Conservation (phyloP, 2,888 invertebrate genomes). For the Drosophila antonietae region DNA sequence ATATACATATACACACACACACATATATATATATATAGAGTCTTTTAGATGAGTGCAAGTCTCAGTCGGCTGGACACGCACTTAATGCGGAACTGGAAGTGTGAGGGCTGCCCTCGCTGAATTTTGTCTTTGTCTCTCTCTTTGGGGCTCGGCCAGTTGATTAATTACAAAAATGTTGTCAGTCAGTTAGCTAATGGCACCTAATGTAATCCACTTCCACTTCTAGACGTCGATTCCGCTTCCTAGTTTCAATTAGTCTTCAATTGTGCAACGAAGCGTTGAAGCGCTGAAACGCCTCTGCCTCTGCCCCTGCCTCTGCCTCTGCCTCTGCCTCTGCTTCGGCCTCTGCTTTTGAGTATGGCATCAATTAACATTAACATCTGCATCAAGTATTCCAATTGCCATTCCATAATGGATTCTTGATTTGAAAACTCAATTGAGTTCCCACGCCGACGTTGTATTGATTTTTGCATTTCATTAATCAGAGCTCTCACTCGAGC, state of each 20-base stretch:
- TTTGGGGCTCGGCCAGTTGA: constrained; percentile 39
- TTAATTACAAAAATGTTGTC: constrained; percentile 63
- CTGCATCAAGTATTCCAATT: constrained; percentile 35
- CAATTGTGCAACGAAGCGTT: constrained; percentile 70
- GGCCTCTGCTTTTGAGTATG: not conserved
- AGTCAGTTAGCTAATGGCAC: constrained; percentile 53
- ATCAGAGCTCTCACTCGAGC: constrained; percentile 35
- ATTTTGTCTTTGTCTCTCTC: constrained; percentile 24
- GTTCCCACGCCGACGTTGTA: constrained; percentile 35
- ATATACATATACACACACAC: not conserved
- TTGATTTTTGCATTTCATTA: constrained; percentile 50
- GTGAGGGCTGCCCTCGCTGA: constrained; percentile 46
- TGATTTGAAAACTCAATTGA: constrained; percentile 1
- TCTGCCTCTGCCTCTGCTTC: constrained; percentile 8
- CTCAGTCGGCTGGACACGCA: constrained; percentile 72
- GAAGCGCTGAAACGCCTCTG: not conserved
- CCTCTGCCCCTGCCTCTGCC: constrained; percentile 1
- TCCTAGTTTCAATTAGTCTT: constrained; percentile 75
- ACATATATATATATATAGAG: too few relatives aligned
- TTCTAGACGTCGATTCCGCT: constrained; percentile 49
- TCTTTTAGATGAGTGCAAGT: constrained; percentile 33
- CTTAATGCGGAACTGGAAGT: constrained; percentile 70
- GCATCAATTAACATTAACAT: constrained; percentile 44
- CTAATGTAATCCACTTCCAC: constrained; percentile 74
- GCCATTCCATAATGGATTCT: constrained; percentile 10